Evolutionary conservation across 37 sponge, comb jelly and placozoan genomes (phyloP).

Genomic region (Diacarnus erythraeanus): DNA sequence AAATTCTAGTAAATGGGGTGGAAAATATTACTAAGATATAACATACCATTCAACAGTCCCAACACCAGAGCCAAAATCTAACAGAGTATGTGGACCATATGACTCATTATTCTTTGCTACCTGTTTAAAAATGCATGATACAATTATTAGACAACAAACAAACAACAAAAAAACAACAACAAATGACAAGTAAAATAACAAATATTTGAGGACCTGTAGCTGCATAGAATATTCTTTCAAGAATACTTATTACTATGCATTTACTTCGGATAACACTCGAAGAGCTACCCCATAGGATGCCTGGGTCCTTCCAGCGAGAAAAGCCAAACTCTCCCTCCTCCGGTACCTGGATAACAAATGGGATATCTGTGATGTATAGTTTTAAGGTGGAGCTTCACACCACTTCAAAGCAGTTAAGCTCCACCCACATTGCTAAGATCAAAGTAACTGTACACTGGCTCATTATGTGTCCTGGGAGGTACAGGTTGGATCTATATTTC

Average conservation of each 20-base stretch:
- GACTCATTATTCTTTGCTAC: slow-evolving; percentile 49
- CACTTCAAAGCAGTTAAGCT: too few species aligned
- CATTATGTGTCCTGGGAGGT: too few species aligned
- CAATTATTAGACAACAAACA: not conserved
- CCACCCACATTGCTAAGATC: too few species aligned
- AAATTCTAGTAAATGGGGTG: not conserved
- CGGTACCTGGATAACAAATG: too few species aligned
- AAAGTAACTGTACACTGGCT: too few species aligned
- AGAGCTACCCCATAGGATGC: slow-evolving; percentile 73
- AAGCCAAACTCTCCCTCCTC: slow-evolving; percentile 67
- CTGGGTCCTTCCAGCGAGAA: slow-evolving; percentile 67
- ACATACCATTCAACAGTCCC: slow-evolving; percentile 90
- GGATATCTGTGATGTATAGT: too few species aligned
- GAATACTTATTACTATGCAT: too few species aligned
- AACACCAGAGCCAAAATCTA: slow-evolving; percentile 96
- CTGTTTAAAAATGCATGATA: slow-evolving; percentile 42
- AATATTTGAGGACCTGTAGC: too few species aligned
- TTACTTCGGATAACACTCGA: slow-evolving; percentile 84
- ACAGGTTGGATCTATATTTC: too few species aligned
- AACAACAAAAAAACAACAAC: not conserved
- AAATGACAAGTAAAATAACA: too few species aligned
- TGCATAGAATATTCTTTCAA: too few species aligned
- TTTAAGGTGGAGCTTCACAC: too few species aligned
- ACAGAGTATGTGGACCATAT: slow-evolving; percentile 77
- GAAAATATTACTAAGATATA: not conserved